Conservation (phyloP, 2,113 vertebrate species). For the Nesogale talazaci region DNA sequence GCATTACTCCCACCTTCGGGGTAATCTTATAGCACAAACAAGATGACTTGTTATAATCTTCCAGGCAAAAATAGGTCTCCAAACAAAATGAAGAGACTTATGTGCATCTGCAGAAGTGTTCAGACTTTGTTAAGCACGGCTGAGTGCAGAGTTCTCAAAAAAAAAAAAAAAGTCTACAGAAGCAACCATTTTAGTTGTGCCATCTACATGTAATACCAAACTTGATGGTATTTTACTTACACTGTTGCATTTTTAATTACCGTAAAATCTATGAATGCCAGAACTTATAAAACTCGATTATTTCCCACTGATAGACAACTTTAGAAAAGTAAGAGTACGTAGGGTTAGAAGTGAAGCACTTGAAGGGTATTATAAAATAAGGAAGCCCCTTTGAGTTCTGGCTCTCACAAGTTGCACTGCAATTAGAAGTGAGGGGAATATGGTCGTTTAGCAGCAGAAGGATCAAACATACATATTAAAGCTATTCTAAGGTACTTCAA, state of each 20-base stretch:
- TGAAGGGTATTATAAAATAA: not conserved
- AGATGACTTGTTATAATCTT: constrained; percentile 9
- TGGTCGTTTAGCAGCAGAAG: constrained; percentile 12
- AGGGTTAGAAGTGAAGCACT: not conserved
- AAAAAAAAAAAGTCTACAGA: constrained; percentile 12
- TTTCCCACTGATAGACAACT: not conserved
- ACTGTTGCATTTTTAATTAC: constrained; percentile 32
- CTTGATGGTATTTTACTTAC: not conserved
- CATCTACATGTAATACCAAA: constrained; percentile 25
- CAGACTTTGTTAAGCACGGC: constrained; percentile 17
- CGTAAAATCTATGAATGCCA: not conserved
- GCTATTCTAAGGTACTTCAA: not conserved
- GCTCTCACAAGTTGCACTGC: not conserved
- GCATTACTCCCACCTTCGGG: not conserved
- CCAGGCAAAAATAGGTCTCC: not conserved
- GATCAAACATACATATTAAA: not conserved
- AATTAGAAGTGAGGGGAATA: not conserved
- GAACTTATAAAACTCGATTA: not conserved
- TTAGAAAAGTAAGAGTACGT: not conserved
- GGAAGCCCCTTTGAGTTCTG: not conserved
- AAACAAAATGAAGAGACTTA: constrained; percentile 29
- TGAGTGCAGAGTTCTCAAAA: too few species aligned
- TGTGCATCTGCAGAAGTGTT: constrained; percentile 47
- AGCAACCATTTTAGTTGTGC: constrained; percentile 24
- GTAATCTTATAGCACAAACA: constrained; percentile 50